Evolutionary conservation across 2,888 invertebrate genomes (phyloP).

Genomic region (Julus scandinavius): DNA sequence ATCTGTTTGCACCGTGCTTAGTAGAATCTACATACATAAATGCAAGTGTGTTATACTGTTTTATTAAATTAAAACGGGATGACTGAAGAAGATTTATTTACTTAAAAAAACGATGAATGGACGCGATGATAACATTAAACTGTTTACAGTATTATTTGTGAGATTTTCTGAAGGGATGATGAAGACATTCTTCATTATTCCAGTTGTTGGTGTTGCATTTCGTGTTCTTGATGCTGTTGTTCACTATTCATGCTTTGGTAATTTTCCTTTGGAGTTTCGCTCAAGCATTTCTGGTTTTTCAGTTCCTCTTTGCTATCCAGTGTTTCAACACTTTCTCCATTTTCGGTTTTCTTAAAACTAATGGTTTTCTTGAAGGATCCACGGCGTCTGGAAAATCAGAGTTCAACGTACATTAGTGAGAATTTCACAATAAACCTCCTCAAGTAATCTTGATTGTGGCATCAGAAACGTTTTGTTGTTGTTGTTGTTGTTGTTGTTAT

Average conservation of each 20-base stretch:
- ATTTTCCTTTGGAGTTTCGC: conserved; percentile 7
- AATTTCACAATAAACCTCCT: neutral
- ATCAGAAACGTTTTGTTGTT: too few relatives aligned
- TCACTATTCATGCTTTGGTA: conserved; percentile 42
- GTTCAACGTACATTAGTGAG: neutral
- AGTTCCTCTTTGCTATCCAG: conserved; percentile 47
- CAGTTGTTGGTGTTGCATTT: neutral
- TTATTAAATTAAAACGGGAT: neutral
- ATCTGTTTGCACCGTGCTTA: neutral
- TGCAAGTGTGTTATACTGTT: neutral
- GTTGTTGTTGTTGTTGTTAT: too few relatives aligned
- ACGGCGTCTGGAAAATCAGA: neutral
- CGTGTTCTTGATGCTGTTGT: neutral
- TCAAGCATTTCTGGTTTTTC: conserved; percentile 13
- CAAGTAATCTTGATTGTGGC: too few relatives aligned
- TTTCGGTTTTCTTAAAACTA: conserved; percentile 45
- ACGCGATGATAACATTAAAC: neutral
- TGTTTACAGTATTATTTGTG: neutral
- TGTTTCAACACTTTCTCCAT: conserved; percentile 54
- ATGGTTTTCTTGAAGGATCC: conserved; percentile 50
- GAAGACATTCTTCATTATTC: neutral
- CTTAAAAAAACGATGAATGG: neutral
- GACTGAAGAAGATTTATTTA: neutral
- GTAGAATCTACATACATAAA: too few relatives aligned
- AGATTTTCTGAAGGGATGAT: neutral